Base-by-base conservation (phyloP, 2,113 vertebrate genomes). In the Brachirus orientalis region DNA sequence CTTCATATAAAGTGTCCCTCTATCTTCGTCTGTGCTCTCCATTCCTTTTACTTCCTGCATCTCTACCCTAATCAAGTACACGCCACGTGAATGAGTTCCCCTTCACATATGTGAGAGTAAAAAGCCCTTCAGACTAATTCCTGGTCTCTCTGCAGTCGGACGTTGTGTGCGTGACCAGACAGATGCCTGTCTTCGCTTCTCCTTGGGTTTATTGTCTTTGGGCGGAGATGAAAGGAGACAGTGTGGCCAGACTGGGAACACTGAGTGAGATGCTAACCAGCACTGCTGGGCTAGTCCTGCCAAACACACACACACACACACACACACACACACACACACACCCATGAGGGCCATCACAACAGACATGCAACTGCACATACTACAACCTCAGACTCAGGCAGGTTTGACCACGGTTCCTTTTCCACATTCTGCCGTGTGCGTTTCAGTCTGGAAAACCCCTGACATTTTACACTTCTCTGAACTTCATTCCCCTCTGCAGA, bases 191-290 rank as follows among this genome's bases (percentile, higher is more conserved):
- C 61, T 64, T 63, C 37, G 35, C 78, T 72, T 59, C 74, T 35
- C 62, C 53, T n/a, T 43, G 38, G 33, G 47, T 84, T 83, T 86
- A 79, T 83, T 84, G 55, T 81, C 22, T 67, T 83, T 86, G 80
- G 88, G 72, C 0, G 36, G 50, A 77, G 80, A 90, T 88, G 76
- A 88, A 85, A 64, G 18, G 0, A 56, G 41, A 17, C 65, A 36
- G 55, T 0, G 35, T 19, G 10, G 73, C 48, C 67, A 64, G 75
- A 17, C 66, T 40, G 55, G 46, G 64, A 75, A 55, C 28, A 16
- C 35, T 9, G 61, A 66, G 55, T 35, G 54, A 73, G 80, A 69
- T 44, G 60, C 59, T 67, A 61, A 72, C 55, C 36, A 37, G 43
- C 35, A 10, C 65, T 41, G 75, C 43, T 50, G 44, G 14, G 22